Base-by-base conservation (phyloP, 2,113 vertebrate species). In the Actinemys pallida region DNA sequence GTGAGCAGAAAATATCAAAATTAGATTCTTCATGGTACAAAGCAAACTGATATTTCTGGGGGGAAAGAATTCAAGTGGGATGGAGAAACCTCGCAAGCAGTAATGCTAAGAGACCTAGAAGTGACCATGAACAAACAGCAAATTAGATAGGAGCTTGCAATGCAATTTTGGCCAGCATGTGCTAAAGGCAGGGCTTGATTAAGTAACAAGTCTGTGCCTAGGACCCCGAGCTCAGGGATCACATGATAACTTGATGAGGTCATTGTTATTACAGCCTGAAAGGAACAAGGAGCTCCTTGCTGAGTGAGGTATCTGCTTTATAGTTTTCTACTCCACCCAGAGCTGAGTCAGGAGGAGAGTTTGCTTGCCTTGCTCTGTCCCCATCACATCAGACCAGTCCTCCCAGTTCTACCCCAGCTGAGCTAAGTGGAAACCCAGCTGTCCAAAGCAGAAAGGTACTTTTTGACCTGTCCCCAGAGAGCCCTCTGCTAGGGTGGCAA, bases 81-180 rank as follows among this genome's bases (percentile, higher is more conserved):
- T 53, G 69, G 56, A 35, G 83, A 91, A 91, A 2, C 81, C 81
- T 53, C 54, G 82, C 75, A 90, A 88, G 78, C 50, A 7, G 53
- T 81, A 47, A 79, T 19, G 57, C 83, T 93, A 53, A 79, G 69
- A 54, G 87, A n/a, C 69, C 88, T 75, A 1, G 20, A 62, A 90
- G 84, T 29, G 75, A 85, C 57, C 83, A 90, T 27, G 57, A 59
- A 59, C 84, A 89, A 88, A 47, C 85, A 96, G 88, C 80, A 87
- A 89, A 86, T 89, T n/a, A 86, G 95, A 95, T 94, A 93, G 93
- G 93, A 94, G 91, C 95, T 93, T 93, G 96, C 59, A 0, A 93
- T 94, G 87, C 83, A 84, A 25, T 94, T 96, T 94, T 86, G 93
- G 94, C 79, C 80, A 79, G 93, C 86, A 90, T 92, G 69, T 83